Base-by-base conservation (phyloP, 2,113 vertebrate species). In the Podarcis raffonei region DNA sequence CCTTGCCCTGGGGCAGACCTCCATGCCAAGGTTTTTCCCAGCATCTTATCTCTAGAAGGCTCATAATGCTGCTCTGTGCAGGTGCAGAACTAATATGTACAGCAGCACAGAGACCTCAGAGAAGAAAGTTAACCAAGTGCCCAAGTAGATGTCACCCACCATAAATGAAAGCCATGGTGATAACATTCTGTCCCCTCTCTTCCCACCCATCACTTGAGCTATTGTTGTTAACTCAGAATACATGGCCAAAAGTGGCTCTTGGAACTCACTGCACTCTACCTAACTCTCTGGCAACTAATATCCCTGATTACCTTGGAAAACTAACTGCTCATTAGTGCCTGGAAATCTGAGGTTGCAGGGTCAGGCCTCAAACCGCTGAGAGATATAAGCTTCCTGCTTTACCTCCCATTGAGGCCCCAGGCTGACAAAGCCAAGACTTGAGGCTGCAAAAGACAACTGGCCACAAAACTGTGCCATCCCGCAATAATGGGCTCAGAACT, bases 321-420 rank as follows among this genome's bases (percentile, higher is more conserved):
- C 94, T 90, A 97, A 97, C 95, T 96, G 96, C 94, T 96, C 95
- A 93, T 93, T 91, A 96, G 95, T 0, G 94, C 96, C 96, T 97
- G 95, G 95, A 96, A 96, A 96, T 92, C 94, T 9, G 91, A 93
- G 91, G 95, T 95, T 94, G 86, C 92, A 72, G 35, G 93, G 96
- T 95, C 96, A 96, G 95, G 94, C 96, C 96, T 97, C 96, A 96
- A 95, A 96, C 96, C 96, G 95, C 96, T 96, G 96, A 95, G 96
- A 97, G 95, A 92, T 91, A 88, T 92, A 94, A 96, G 96, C 96
- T 96, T 95, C 92, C 75, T 84, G 94, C 95, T 95, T 96, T 91
- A 92, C 92, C 92, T 95, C 94, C 96, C 95, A 95, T 92, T 81
- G 77, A 96, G 94, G 86, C 95, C 96, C 93, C 93, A 94, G 90